phyloP scores from a whole-genome alignment of 2,113 vertebrate species.

The Gobio gobio region DNA sequence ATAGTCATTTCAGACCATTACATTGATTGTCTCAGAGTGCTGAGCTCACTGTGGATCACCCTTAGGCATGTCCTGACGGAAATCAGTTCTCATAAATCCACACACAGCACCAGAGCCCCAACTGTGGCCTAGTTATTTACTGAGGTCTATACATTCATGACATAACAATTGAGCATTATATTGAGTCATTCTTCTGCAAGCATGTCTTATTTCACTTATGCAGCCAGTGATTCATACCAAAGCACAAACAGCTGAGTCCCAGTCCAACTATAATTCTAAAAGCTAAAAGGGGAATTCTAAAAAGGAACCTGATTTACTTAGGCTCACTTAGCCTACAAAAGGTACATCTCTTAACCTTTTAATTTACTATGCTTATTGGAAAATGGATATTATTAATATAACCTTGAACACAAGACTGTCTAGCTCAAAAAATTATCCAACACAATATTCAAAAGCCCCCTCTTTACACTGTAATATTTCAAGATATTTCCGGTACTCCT shows the following conservation, averaged over 20 bases:
- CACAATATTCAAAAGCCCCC: too few species aligned
- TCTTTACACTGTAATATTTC: too few species aligned
- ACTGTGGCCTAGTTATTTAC: conserved; percentile 14
- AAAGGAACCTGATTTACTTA: neutral
- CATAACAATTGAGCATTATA: neutral
- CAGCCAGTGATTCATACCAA: neutral
- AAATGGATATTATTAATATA: neutral
- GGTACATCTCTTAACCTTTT: neutral
- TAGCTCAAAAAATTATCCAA: too few species aligned
- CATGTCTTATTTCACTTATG: neutral
- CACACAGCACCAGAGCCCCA: neutral
- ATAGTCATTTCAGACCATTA: conserved; percentile 6
- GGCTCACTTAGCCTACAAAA: neutral
- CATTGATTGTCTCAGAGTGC: neutral
- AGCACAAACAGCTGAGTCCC: neutral
- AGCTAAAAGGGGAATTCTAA: too few species aligned
- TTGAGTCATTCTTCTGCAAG: neutral
- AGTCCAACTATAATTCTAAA: neutral
- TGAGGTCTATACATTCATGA: conserved; percentile 7
- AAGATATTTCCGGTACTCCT: too few species aligned
- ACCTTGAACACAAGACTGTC: neutral
- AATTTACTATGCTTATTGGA: neutral
- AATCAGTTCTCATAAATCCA: conserved; percentile 3
- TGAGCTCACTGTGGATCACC: neutral
- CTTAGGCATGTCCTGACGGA: neutral